These are phyloP conservation scores for Troides helena DNA, from an alignment of 2,888 invertebrate species.

Conservation along the genomic window DNA sequence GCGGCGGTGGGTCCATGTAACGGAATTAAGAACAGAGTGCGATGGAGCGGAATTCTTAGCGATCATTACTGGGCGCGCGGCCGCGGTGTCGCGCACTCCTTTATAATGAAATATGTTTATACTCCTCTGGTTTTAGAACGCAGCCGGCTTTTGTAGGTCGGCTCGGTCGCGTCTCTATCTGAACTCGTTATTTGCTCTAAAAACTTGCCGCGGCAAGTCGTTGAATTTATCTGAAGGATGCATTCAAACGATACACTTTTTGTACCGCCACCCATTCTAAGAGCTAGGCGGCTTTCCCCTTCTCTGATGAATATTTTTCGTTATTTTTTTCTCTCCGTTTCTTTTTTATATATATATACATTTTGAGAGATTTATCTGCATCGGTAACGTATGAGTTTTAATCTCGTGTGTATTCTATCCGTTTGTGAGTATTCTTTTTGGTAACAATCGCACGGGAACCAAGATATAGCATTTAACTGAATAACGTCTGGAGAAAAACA, in stretches of 20 bases:
- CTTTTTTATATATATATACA: not conserved
- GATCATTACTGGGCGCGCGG: slow-evolving; percentile 68
- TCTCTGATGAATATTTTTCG: not conserved
- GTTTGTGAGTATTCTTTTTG: not conserved
- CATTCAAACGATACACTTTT: slow-evolving; percentile 23
- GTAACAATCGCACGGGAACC: no score
- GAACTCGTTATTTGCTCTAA: slow-evolving; percentile 27
- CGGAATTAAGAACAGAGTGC: slow-evolving; percentile 70
- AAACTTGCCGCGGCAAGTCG: slow-evolving; percentile 24
- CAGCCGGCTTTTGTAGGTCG: slow-evolving; percentile 37
- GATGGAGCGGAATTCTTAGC: slow-evolving; percentile 75
- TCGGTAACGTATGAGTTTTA: not conserved
- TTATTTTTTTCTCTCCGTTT: no score
- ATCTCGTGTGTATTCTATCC: not conserved
- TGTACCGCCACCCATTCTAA: slow-evolving; percentile 19
- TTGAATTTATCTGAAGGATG: slow-evolving; percentile 27
- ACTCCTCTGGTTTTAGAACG: slow-evolving; percentile 40
- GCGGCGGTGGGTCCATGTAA: slow-evolving; percentile 26
- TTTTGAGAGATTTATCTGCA: not conserved
- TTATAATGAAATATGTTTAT: slow-evolving; percentile 44
- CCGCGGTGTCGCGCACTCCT: slow-evolving; percentile 38
- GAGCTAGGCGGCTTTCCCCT: slow-evolving; percentile 1
- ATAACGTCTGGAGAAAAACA: no score
- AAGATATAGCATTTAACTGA: no score
- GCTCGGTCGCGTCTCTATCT: slow-evolving; percentile 19